A percentile compares a stretch with the other conserved stretches of the same genome.
These are phyloP conservation scores for Acomys russatus DNA, from an alignment of 2,797 vertebrate genomes.

Conservation along the genomic window DNA sequence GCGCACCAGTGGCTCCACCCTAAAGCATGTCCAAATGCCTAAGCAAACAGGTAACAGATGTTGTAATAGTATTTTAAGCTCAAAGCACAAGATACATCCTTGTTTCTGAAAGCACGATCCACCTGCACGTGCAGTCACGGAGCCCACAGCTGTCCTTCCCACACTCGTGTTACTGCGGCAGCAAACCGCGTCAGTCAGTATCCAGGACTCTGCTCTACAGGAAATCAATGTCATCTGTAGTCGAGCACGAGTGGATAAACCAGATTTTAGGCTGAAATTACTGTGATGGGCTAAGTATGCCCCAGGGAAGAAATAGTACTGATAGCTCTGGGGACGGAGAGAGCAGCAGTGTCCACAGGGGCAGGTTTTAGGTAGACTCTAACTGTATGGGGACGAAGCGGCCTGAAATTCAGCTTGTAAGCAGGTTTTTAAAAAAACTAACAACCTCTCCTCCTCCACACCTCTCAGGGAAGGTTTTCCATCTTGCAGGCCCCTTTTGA, in stretches of 20 bases:
- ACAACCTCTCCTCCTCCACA: not conserved
- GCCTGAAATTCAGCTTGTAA: constrained; percentile 1
- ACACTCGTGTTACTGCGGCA: not conserved
- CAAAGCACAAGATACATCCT: not conserved
- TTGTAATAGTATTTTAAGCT: not conserved
- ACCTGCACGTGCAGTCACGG: too few relatives aligned
- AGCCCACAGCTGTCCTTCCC: not conserved
- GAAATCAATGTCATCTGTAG: not conserved
- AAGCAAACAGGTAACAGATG: not conserved
- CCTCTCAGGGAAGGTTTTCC: constrained; percentile 41
- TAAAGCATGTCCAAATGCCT: not conserved
- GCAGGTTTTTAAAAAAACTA: constrained; percentile 69
- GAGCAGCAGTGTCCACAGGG: fast-evolving
- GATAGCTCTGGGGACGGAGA: not conserved
- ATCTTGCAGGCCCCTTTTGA: constrained; percentile 58
- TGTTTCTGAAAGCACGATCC: not conserved
- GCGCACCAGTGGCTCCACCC: too few relatives aligned
- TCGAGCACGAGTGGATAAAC: not conserved
- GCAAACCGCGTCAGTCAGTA: not conserved
- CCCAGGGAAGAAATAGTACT: not conserved
- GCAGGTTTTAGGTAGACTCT: not conserved
- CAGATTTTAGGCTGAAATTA: not conserved
- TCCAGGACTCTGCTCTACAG: not conserved
- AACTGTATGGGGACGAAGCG: not conserved
- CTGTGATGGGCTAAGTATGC: not conserved